Percentiles rank a stretch among this genome's conserved stretches.
Evolutionary conservation across 2,797 vertebrate genomes (phyloP).

Genomic region (Helostoma temminkii): DNA sequence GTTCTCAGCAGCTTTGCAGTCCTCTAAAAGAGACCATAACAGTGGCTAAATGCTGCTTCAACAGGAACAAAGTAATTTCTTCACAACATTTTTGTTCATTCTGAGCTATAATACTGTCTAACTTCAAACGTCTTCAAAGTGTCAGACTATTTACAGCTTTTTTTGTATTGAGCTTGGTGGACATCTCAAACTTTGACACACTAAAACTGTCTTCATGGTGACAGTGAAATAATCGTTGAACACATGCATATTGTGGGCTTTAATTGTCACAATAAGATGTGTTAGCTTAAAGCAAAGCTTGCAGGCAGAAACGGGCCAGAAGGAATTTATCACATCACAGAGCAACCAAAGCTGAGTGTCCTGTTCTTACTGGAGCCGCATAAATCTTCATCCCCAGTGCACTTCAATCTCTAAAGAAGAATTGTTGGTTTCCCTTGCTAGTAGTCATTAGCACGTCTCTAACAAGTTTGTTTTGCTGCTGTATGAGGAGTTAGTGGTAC

Average conservation of each 20-base stretch:
- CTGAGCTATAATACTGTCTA: background rate
- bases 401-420: conserved; percentile 6
- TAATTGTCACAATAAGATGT: conserved; percentile 59
- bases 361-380: conserved; percentile 34
- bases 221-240: background rate
- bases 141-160: background rate
- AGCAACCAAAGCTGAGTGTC: conserved; percentile 41
- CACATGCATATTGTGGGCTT: background rate
- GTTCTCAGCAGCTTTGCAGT: conserved; percentile 9
- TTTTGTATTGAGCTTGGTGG: background rate
- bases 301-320: conserved; percentile 42
- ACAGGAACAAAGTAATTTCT: background rate
- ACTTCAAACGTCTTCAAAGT: background rate
- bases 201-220: background rate
- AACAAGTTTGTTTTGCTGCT: conserved; percentile 11
- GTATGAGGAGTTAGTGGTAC: background rate
- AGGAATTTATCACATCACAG: conserved; percentile 52
- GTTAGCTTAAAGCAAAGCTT: conserved; percentile 51
- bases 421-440: background rate
- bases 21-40: background rate
- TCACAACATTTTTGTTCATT: too few relatives aligned
- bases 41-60: background rate
- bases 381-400: conserved; percentile 48
- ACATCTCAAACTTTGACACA: background rate
- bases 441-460: conserved; percentile 15